Conservation (phyloP, 1,140 invertebrate species). For the Ooceraea biroi region DNA sequence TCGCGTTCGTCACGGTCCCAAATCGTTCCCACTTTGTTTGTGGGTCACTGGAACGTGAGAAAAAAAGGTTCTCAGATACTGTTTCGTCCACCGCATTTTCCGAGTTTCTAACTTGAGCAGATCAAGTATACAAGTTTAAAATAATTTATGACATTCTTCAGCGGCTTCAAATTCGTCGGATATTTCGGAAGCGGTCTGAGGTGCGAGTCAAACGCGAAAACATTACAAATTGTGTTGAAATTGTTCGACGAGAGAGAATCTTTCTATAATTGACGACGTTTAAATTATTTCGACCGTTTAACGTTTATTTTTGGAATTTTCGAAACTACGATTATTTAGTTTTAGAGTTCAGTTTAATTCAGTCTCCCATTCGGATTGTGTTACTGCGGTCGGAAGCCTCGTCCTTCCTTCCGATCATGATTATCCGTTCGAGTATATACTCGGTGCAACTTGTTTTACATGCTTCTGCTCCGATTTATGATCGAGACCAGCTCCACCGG, state of each 20-base stretch:
- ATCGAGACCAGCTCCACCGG: constrained; percentile 5
- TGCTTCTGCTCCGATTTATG: constrained; percentile 20
- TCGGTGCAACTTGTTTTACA: constrained; percentile 37
- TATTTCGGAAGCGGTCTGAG: background rate
- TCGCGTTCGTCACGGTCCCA: background rate
- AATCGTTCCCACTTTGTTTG: constrained; percentile 20
- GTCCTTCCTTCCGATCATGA: background rate
- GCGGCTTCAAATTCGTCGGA: too few relatives aligned
- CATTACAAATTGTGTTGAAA: background rate
- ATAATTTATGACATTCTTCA: too few relatives aligned
- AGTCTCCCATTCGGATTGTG: background rate
- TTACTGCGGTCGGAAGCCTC: background rate
- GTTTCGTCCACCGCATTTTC: background rate
- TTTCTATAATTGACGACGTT: background rate
- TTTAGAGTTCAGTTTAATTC: background rate
- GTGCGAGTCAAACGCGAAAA: background rate
- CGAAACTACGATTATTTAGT: background rate
- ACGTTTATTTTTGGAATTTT: background rate
- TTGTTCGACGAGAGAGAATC: background rate
- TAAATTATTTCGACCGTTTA: background rate
- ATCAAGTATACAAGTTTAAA: too few relatives aligned
- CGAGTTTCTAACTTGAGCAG: too few relatives aligned
- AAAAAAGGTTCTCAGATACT: background rate
- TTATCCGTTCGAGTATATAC: background rate
- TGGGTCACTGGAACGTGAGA: constrained; percentile 41